Base-by-base conservation (phyloP, 1,140 invertebrate genomes). In the Hycleus cichorii region DNA sequence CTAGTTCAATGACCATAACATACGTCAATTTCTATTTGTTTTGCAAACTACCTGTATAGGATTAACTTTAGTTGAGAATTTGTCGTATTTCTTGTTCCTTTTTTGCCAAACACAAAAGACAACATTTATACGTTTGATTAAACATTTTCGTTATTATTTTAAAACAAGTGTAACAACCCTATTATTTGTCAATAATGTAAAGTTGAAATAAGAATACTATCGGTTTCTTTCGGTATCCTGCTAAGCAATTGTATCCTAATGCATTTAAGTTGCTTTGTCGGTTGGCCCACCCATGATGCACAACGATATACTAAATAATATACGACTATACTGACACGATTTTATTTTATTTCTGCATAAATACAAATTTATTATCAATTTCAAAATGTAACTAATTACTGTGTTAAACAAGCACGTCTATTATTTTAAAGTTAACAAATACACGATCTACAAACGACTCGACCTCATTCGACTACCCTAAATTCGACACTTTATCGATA, bases 221-320 rank as follows among this genome's bases (percentile, higher is more conserved):
- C 61, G 59, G 50, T 57, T 58, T 61, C 32, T 32, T 53, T 60
- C 47, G 57, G 59, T 58, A 52, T 58, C 62, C 64, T 63, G 59
- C 62, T 60, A 64, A 64, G 59, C 64, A 66, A 66, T 64, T 66
- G 64, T 63, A 57, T 60, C 61, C 64, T 65, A 65, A 65, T 65
- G 64, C 62, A 63, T 64, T 65, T 65, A 64, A 64, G 50, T 59
- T 58, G 47, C 60, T 64, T 66, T 66, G 65, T 64, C 63, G 63
- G 63, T 27, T 42, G 49, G 63, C 49, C 65, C 65, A 66, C 65
- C 65, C 65, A 66, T 59, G 63, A 49, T 48, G 44, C 53, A 56
- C 47, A 45, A 38, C 42, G 40, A 56, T 56, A 47, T 47, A 47
- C 53, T 40, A 56, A 56, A 56, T 56, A 56, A 56, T 43, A 47